phyloP scores from a whole-genome alignment of 2,113 vertebrate species.

The Ctenodactylus gundi region DNA sequence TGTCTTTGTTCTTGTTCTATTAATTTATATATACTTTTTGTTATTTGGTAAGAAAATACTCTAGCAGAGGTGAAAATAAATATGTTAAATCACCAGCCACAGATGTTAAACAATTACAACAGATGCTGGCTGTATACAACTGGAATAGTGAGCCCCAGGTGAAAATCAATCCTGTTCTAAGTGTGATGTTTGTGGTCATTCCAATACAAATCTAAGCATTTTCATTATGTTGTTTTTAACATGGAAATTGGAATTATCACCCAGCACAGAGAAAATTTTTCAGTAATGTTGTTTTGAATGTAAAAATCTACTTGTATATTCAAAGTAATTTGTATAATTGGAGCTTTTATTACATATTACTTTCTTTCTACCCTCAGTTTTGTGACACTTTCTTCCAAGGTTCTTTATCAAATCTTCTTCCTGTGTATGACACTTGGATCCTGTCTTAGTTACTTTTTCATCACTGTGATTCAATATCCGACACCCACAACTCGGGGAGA shows the following conservation, averaged over 20 bases:
- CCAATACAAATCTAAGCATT: neutral
- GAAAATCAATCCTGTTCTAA: neutral
- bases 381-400: neutral
- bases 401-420: constrained; percentile 30
- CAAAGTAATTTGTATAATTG: constrained; percentile 18
- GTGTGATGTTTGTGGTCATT: neutral
- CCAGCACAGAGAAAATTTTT: constrained; percentile 23
- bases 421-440: neutral
- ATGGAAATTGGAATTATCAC: constrained; percentile 28
- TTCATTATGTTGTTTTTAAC: neutral
- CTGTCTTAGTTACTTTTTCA: no score
- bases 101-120: constrained; percentile 42
- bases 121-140: constrained; percentile 35
- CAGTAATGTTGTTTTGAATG: constrained; percentile 29
- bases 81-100: neutral
- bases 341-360: constrained; percentile 9
- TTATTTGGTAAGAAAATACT: constrained; percentile 13
- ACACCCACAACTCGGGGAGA: no score
- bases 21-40: neutral
- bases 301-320: constrained; percentile 20
- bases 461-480: no score
- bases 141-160: constrained; percentile 11
- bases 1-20: neutral
- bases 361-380: constrained; percentile 8
- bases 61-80: neutral